Base-by-base conservation (phyloP, 2,113 vertebrate genomes). In the Pseudopodoces humilis region DNA sequence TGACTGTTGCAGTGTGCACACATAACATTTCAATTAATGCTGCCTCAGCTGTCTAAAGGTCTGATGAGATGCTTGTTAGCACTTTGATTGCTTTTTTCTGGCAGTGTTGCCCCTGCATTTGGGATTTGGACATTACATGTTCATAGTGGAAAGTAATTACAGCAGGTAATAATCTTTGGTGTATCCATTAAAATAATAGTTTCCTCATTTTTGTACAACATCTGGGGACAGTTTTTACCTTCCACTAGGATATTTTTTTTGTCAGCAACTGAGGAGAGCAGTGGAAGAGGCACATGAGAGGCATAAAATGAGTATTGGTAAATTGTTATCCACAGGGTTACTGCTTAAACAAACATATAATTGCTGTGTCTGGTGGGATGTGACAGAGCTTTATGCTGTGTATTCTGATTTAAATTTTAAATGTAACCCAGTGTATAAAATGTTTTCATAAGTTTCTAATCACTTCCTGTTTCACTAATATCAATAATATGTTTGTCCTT, bases 401-500 rank as follows among this genome's bases (percentile, higher is more conserved):
- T 64, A 75, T 49, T 88, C 43, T 88, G 6, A 52, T 83, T 88
- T 76, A 92, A 74, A 70, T 77, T 68, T 59, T 78, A 63, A 77
- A 68, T 85, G 70, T 86, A 56, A 62, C 64, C 4, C 7, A 33
- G 27, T 28, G 39, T 64, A 15, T 85, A 72, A 76, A 67, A 68
- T 86, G 53, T 24, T 77, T 96, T 90, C 80, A 31, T 50, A 83
- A 33, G 33, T 72, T 88, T 83, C 68, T 88, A 46, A 82, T 74
- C 11, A 15, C 22, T 28, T 50, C 14, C 62, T 79, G 8, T 92
- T 84, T 89, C 43, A 41, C 63, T 96, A 67, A 95, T 91, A 67
- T 62, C 70, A 74, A 81, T 93, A 41, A 68, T 95, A 58, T 97
- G 28, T 94, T 94, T 96, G 94, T 94, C 83, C 75, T 95, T 97